Conservation (phyloP, 2,113 vertebrate species). For the Lycocorax pyrrhopterus region DNA sequence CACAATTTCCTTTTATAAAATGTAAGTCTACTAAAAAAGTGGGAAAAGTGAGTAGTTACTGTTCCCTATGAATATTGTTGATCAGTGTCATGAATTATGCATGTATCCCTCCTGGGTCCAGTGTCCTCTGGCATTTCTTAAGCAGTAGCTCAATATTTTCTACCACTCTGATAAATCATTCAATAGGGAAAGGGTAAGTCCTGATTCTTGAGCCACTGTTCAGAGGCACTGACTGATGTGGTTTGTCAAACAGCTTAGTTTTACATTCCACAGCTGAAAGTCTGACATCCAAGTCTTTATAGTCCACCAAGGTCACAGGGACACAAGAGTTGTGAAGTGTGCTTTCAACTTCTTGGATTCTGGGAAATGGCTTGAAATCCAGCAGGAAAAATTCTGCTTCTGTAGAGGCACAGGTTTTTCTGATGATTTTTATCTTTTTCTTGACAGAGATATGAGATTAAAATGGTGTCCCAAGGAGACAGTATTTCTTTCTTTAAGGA, state of each 20-base stretch:
- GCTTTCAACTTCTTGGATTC: not conserved
- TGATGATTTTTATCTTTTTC: not conserved
- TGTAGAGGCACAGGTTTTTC: not conserved
- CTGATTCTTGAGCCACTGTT: constrained; percentile 18
- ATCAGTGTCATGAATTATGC: constrained; percentile 8
- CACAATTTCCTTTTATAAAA: not conserved
- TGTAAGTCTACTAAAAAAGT: not conserved
- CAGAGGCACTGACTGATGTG: constrained; percentile 11
- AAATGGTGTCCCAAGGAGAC: not conserved
- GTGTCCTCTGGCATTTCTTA: constrained; percentile 36
- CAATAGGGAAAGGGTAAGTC: constrained; percentile 4
- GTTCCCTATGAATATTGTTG: constrained; percentile 17
- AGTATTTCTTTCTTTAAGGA: constrained; percentile 9
- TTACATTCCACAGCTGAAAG: constrained; percentile 28
- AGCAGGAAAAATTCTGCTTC: not conserved
- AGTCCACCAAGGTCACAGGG: constrained; percentile 26
- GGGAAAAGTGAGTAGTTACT: not conserved
- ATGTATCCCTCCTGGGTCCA: not conserved
- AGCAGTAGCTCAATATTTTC: constrained; percentile 34
- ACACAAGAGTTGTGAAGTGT: not conserved
- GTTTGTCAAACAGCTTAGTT: constrained; percentile 32
- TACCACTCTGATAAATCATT: constrained; percentile 41
- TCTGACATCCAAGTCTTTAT: constrained; percentile 30
- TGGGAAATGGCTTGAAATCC: constrained; percentile 21
- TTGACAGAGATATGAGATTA: not conserved